Percentiles rank a stretch among this genome's conserved stretches.
These are phyloP conservation scores for Plemyria rubiginata DNA, from an alignment of 2,888 invertebrate genomes.

Conservation along the genomic window DNA sequence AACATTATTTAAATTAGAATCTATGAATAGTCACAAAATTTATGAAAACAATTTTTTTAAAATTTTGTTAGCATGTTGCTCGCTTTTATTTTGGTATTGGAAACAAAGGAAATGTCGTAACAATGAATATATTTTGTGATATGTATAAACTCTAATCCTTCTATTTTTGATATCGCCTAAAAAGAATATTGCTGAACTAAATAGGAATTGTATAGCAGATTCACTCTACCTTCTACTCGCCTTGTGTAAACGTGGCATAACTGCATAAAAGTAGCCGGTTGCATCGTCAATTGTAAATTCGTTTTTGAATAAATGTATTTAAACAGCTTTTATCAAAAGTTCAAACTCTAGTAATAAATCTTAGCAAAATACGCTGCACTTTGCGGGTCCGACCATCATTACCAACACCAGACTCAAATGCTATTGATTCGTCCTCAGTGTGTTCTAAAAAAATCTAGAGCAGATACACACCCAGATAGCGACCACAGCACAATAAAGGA, in stretches of 20 bases:
- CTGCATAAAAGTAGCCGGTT: constrained; percentile 55
- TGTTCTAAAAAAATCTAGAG: too few species aligned
- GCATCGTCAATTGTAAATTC: constrained; percentile 58
- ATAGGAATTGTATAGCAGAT: constrained; percentile 75
- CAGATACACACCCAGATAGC: too few species aligned
- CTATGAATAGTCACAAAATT: too few species aligned
- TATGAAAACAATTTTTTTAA: neutral
- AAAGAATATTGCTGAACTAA: constrained; percentile 71
- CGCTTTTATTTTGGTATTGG: constrained; percentile 65
- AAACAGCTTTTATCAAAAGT: constrained; percentile 25
- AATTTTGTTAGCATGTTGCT: constrained; percentile 5
- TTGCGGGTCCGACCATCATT: neutral
- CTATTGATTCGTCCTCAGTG: too few species aligned
- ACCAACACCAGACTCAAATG: neutral
- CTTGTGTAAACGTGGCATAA: constrained; percentile 36
- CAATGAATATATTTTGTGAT: constrained; percentile 85
- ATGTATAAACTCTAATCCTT: constrained; percentile 81
- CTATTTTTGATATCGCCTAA: constrained; percentile 84
- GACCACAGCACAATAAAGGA: too few species aligned
- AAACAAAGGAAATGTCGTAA: constrained; percentile 71
- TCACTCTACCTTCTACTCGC: constrained; percentile 27
- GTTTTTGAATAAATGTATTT: constrained; percentile 26
- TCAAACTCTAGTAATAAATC: constrained; percentile 30
- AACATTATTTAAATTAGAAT: too few species aligned
- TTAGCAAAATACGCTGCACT: constrained; percentile 27